These are phyloP conservation scores for Sakesphorus luctuosus DNA, from an alignment of 2,113 vertebrate genomes.

Conservation along the genomic window DNA sequence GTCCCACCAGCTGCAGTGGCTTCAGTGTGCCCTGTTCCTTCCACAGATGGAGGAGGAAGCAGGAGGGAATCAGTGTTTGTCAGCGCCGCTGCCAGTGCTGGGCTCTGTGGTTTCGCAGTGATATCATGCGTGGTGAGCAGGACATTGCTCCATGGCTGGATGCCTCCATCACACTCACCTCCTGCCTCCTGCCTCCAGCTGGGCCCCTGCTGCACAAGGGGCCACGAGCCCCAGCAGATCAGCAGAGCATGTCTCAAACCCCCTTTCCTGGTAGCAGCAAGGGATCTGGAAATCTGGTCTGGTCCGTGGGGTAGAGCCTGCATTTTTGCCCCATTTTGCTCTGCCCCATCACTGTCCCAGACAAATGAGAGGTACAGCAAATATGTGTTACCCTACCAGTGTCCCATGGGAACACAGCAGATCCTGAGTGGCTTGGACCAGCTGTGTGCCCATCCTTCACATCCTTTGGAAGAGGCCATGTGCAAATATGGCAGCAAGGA, in stretches of 20 bases:
- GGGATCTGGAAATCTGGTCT: not conserved
- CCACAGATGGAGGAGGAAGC: rapidly evolving
- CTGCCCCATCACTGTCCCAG: not conserved
- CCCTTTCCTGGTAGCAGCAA: not conserved
- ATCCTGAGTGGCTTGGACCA: not conserved
- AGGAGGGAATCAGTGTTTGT: rapidly evolving
- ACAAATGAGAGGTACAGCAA: not conserved
- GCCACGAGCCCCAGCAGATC: rapidly evolving
- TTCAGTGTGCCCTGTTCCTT: not conserved
- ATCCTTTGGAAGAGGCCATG: not conserved
- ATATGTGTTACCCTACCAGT: rapidly evolving
- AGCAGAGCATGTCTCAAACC: not conserved
- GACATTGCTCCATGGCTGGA: rapidly evolving
- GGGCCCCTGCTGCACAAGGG: not conserved
- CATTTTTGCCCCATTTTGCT: not conserved
- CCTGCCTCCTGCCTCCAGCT: not conserved
- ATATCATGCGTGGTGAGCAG: not conserved
- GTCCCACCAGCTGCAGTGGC: not conserved
- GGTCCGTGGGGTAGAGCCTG: not conserved
- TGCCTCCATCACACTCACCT: not conserved
- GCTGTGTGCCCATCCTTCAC: not conserved
- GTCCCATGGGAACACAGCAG: rapidly evolving
- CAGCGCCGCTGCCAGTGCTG: rapidly evolving
- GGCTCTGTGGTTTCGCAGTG: not conserved
- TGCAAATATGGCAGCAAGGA: not conserved